A percentile compares a stretch with the other conserved stretches of the same genome.
These are phyloP conservation scores for Ooceraea biroi DNA, from an alignment of 1,140 invertebrate species.

Conservation along the genomic window DNA sequence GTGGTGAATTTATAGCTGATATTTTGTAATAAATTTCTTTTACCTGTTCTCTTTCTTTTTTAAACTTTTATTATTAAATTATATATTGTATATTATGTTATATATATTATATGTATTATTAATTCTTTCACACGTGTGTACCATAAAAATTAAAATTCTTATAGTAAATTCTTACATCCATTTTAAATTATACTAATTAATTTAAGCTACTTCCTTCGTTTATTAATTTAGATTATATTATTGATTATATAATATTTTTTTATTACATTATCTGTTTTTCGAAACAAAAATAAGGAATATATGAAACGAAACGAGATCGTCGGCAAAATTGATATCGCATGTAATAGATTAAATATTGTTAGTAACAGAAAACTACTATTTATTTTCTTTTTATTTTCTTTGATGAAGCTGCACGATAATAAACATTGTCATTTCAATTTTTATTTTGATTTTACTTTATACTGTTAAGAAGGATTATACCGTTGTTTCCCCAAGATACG, in stretches of 20 bases:
- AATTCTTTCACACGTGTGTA: too few relatives aligned
- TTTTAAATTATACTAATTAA: constrained; percentile 18
- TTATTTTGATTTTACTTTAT: constrained; percentile 16
- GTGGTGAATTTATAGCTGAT: background rate
- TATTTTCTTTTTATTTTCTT: constrained; percentile 10
- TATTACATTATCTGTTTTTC: background rate
- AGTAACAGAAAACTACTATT: background rate
- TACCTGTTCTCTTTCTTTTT: background rate
- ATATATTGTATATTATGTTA: too few relatives aligned
- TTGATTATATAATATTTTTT: constrained; percentile 1
- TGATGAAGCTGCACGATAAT: background rate
- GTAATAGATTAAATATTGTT: constrained; percentile 18
- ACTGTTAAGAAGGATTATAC: constrained; percentile 19
- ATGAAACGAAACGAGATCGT: constrained; percentile 12
- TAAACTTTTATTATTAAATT: background rate
- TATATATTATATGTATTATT: too few relatives aligned
- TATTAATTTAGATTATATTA: background rate
- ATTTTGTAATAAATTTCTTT: background rate
- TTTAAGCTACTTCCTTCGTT: background rate
- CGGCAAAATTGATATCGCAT: constrained; percentile 9
- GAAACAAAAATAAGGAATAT: background rate
- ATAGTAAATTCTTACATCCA: background rate
- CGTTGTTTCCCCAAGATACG: constrained; percentile 9
- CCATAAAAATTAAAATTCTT: constrained; percentile 13
- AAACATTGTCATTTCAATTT: constrained; percentile 20